Evolutionary conservation across 2,888 invertebrate genomes (phyloP).

Genomic region (Incurvaria masculella): DNA sequence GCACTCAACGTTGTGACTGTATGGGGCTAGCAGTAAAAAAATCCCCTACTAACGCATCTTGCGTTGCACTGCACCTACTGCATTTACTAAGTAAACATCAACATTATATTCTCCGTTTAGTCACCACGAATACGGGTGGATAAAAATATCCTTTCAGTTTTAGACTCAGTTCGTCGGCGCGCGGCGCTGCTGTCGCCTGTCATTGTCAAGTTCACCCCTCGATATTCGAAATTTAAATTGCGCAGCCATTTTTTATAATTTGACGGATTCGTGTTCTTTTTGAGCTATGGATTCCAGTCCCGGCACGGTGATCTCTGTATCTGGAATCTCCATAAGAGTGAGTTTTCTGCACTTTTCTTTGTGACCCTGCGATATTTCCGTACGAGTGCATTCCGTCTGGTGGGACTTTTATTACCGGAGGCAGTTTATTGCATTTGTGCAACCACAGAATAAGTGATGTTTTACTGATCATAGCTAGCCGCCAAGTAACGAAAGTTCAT

Average conservation of each 20-base stretch:
- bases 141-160: slow-evolving; percentile 30
- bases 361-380: not conserved
- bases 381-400: slow-evolving; percentile 8
- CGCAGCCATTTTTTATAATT: slow-evolving; percentile 19
- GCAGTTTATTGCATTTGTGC: too few relatives aligned
- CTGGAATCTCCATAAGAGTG: slow-evolving; percentile 49
- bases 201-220: not conserved
- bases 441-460: too few relatives aligned
- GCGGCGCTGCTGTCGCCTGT: slow-evolving; percentile 35
- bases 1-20: too few relatives aligned
- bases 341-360: slow-evolving; percentile 21
- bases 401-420: slow-evolving; percentile 4
- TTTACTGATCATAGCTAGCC: too few relatives aligned
- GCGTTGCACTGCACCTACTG: too few relatives aligned
- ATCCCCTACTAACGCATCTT: too few relatives aligned
- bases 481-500: too few relatives aligned
- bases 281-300: slow-evolving; percentile 15
- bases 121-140: too few relatives aligned
- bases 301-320: slow-evolving; percentile 29
- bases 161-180: slow-evolving; percentile 46
- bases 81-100: too few relatives aligned
- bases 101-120: too few relatives aligned
- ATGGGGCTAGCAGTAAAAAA: too few relatives aligned
- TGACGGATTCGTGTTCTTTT: slow-evolving; percentile 23
- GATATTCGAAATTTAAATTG: too few relatives aligned